phyloP scores from a whole-genome alignment of 2,888 invertebrate genomes.

The Gandaritis pyraliata region DNA sequence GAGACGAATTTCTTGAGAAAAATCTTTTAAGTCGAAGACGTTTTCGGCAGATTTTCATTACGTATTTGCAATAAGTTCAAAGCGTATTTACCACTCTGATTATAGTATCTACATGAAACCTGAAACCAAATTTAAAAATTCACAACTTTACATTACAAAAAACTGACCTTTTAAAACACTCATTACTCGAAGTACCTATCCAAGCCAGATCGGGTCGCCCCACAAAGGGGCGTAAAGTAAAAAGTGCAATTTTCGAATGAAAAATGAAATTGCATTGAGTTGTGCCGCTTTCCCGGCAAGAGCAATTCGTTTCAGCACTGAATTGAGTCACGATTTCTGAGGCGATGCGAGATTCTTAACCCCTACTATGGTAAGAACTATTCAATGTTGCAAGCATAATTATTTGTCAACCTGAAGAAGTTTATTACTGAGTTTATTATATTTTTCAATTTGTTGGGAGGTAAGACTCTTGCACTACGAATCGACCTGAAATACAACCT shows the following conservation, averaged over 20 bases:
- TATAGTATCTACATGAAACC: too few species aligned
- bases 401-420: too few species aligned
- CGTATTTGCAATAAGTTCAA: background rate
- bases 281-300: slow-evolving; percentile 46
- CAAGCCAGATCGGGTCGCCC: slow-evolving; percentile 1
- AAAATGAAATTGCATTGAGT: slow-evolving; percentile 58
- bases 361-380: slow-evolving; percentile 32
- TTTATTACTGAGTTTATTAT: too few species aligned
- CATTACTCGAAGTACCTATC: slow-evolving; percentile 12
- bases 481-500: too few species aligned
- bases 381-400: too few species aligned
- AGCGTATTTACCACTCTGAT: too few species aligned
- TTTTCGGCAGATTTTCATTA: background rate
- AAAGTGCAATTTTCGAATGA: slow-evolving; percentile 51
- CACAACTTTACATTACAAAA: background rate
- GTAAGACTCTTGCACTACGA: too few species aligned
- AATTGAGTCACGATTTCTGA: slow-evolving; percentile 56
- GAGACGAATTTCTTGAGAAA: background rate
- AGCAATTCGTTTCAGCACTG: slow-evolving; percentile 55
- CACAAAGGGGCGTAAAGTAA: slow-evolving; percentile 41
- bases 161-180: slow-evolving; percentile 11
- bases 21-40: background rate
- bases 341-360: slow-evolving; percentile 36
- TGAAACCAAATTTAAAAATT: too few species aligned
- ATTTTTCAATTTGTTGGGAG: too few species aligned